Evolutionary conservation across 2,113 vertebrate species (phyloP), one percentile per base, ranked within the genome.

Genomic region (Rutilus rutilus): DNA sequence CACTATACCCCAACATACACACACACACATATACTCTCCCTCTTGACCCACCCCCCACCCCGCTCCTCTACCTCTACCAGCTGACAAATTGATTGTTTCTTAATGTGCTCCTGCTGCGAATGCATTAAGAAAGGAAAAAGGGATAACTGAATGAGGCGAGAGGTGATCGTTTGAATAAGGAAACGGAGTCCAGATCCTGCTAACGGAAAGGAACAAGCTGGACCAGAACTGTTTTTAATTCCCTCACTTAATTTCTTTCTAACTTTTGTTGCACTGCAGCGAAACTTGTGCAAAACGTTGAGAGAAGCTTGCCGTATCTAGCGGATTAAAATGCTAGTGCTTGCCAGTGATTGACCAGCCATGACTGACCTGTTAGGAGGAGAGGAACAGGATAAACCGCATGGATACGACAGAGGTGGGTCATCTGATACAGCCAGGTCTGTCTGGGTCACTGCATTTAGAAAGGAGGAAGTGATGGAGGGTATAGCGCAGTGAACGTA

Each of bases 71-170:
- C 25, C 86, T 76, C 75, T 88, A 77, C 88, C 86, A 82, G 77
- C 90, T 84, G 89, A 93, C 92, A 94, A 93, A 94, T 93, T 91
- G 92, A 94, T 93, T 91, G 87, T 82, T 88, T 90, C 84, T 90
- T 92, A 90, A 92, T 92, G 92, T 90, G 85, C 86, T 82, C 62
- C 59, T 78, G 79, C 74, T 65, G 86, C 64, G 65, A 83, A 83
- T 57, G 33, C 81, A 83, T 83, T 83, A 83, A 73, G 67, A 73
- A 83, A 73, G 39, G 67, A 36, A 59, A 42, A 54, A 73, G 81
- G 67, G 33, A 52, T 42, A 77, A 86, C 67, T 21, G 78, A 83
- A 82, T 67, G 17, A 21, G 83, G 6, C n/a, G 17, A 73, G 84
- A 82, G 80, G 80, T 83, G 84, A 73, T 88, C 78, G 59, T 25